Base-by-base conservation (phyloP, 2,113 vertebrate species). In the Lepus europaeus region DNA sequence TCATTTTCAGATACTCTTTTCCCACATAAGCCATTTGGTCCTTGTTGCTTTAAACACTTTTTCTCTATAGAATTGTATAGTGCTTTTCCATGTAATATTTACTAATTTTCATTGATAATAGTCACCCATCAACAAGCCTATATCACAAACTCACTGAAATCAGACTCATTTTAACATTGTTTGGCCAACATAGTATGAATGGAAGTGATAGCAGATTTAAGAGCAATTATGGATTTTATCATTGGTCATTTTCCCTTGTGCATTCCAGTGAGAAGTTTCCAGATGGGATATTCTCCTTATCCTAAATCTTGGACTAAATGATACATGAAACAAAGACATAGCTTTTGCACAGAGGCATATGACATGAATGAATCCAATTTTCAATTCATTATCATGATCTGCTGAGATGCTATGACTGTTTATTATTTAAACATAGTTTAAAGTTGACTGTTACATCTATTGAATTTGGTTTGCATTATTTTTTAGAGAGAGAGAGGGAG, bases 21-120 rank as follows among this genome's bases (percentile, higher is more conserved):
- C 2, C 2, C 3, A 39, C 0, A 17, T 4, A 51, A 9, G 70
- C 8, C 17, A 3, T 64, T 74, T 72, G 31, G 6, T 61, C 11
- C 6, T 39, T 49, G 5, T 12, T 86, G 17, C 1, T 12, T 74
- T 89, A 36, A 33, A 1, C 69, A 39, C 1, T 56, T 68, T 94
- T 74, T 3, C 22, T 45, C 17, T 74, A 25, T 33, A 84, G 9
- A 76, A 84, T 84, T 70, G 63, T 20, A 72, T 53, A 69, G 6
- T 20, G 1, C n/a, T 78, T 31, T 68, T 56, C 25, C 23, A 31
- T 20, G 12, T 79, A 20, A 45, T 17, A 64, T 25, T 87, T 73
- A 31, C 4, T 3, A 12, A 36, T 29, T 84, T 2, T 51, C 36
- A 16, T 6, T 74, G 1, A 56, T 31, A 45, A 9, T 27, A 68